Evolutionary conservation across 2,888 invertebrate species (phyloP).

Genomic region (Nycteola revayana): DNA sequence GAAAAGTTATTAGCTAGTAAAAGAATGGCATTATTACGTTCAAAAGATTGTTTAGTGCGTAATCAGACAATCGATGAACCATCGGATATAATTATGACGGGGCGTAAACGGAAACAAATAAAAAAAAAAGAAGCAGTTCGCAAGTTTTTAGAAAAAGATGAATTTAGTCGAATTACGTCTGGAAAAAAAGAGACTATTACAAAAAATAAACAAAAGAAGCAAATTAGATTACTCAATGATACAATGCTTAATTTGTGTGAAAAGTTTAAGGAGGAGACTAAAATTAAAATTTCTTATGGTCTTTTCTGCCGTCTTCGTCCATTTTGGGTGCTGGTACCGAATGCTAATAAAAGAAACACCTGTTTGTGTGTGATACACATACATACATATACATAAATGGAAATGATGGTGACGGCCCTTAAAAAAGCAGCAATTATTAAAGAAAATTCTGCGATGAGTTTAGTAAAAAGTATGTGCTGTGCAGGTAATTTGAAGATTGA

Average conservation of each 20-base stretch:
- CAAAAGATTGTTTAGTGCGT: no score
- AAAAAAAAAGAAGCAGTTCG: constrained; percentile 4
- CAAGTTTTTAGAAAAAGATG: constrained; percentile 15
- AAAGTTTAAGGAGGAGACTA: neutral
- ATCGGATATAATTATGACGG: neutral
- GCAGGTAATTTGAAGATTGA: neutral
- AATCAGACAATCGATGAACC: neutral
- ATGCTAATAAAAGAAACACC: neutral
- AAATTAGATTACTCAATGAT: constrained; percentile 2
- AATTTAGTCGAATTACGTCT: constrained; percentile 12
- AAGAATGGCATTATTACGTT: neutral
- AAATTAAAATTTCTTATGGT: neutral
- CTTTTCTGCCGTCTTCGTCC: constrained; percentile 1
- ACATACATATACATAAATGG: no score
- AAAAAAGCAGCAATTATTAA: neutral
- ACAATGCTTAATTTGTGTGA: constrained; percentile 1
- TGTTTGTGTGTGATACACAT: constrained; percentile 2
- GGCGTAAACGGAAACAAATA: neutral
- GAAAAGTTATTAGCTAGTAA: neutral
- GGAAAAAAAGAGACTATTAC: constrained; percentile 16
- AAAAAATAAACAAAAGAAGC: constrained; percentile 3
- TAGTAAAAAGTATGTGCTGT: constrained; percentile 2
- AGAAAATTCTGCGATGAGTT: neutral
- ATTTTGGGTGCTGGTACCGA: constrained; percentile 4
- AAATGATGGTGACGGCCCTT: neutral